These are phyloP conservation scores for Columba livia DNA, from an alignment of 2,113 vertebrate species.

Conservation along the genomic window DNA sequence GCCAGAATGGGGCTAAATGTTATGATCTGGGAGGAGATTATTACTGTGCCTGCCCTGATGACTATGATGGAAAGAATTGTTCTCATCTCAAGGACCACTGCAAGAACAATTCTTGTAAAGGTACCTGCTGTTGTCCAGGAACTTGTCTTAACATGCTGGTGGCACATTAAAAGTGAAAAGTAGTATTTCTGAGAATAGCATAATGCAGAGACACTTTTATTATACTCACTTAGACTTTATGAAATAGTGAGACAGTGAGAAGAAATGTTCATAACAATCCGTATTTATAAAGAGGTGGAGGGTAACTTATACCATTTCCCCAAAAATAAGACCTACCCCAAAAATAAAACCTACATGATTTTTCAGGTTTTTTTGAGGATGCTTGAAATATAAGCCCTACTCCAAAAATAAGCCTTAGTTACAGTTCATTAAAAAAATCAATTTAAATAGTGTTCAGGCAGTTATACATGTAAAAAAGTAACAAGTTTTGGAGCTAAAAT, in stretches of 20 bases:
- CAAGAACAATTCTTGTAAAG: slow-evolving; percentile 88
- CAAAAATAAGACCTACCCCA: too few relatives aligned
- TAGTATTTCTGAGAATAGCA: neutral
- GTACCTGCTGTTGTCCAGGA: slow-evolving; percentile 64
- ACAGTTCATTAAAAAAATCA: too few relatives aligned
- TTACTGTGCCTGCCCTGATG: slow-evolving; percentile 89
- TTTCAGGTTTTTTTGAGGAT: too few relatives aligned
- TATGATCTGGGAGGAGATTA: slow-evolving; percentile 84
- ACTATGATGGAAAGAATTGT: slow-evolving; percentile 91
- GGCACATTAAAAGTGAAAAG: neutral
- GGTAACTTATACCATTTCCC: neutral
- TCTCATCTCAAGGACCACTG: slow-evolving; percentile 91
- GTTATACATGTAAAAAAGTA: too few relatives aligned
- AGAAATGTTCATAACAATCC: neutral
- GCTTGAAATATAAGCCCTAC: too few relatives aligned
- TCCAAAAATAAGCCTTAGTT: too few relatives aligned
- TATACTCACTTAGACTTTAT: neutral
- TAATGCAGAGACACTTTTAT: neutral
- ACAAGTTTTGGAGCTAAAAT: too few relatives aligned
- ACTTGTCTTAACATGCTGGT: neutral
- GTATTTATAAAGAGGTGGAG: neutral
- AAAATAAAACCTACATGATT: too few relatives aligned
- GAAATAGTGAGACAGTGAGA: neutral
- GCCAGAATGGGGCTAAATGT: slow-evolving; percentile 88
- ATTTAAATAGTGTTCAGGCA: too few relatives aligned